phyloP scores from a whole-genome alignment of 2,888 invertebrate species.

The Sericinus montela region DNA sequence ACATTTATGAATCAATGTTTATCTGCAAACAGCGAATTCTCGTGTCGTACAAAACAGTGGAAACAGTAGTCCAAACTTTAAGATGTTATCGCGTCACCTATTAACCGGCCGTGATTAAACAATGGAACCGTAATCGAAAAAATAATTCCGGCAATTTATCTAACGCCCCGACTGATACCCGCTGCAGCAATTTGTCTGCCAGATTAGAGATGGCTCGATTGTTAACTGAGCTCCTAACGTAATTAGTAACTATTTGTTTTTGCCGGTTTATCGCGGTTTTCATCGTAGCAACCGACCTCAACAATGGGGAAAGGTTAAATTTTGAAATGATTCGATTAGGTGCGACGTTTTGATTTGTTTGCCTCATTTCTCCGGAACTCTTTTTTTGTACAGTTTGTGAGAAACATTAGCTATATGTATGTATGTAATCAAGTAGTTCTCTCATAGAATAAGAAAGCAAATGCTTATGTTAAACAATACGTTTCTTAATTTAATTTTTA shows the following conservation, averaged over 20 bases:
- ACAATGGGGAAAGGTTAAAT: slow-evolving; percentile 64
- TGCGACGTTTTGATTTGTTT: slow-evolving; percentile 40
- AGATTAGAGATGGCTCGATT: slow-evolving; percentile 60
- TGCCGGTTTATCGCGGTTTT: slow-evolving; percentile 48
- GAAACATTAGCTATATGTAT: not conserved
- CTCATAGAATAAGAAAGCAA: no score
- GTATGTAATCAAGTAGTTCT: not conserved
- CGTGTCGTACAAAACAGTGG: slow-evolving; percentile 22
- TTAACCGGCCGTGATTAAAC: slow-evolving; percentile 69
- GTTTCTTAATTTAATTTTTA: no score
- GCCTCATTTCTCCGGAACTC: slow-evolving; percentile 25
- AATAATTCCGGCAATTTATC: slow-evolving; percentile 73
- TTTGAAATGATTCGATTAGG: slow-evolving; percentile 58
- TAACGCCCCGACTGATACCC: slow-evolving; percentile 41
- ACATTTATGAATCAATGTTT: no score
- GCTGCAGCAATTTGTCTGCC: slow-evolving; percentile 61
- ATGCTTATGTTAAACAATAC: no score
- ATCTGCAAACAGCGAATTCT: no score
- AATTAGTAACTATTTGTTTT: slow-evolving; percentile 76
- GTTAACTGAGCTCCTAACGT: slow-evolving; percentile 63
- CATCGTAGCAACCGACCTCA: slow-evolving; percentile 44
- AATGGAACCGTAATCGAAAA: slow-evolving; percentile 72
- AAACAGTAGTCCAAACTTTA: slow-evolving; percentile 30
- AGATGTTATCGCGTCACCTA: slow-evolving; percentile 56
- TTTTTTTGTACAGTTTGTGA: not conserved